These are phyloP conservation scores for Lottia scabra DNA, from an alignment of 2,888 invertebrate genomes.

Conservation along the genomic window DNA sequence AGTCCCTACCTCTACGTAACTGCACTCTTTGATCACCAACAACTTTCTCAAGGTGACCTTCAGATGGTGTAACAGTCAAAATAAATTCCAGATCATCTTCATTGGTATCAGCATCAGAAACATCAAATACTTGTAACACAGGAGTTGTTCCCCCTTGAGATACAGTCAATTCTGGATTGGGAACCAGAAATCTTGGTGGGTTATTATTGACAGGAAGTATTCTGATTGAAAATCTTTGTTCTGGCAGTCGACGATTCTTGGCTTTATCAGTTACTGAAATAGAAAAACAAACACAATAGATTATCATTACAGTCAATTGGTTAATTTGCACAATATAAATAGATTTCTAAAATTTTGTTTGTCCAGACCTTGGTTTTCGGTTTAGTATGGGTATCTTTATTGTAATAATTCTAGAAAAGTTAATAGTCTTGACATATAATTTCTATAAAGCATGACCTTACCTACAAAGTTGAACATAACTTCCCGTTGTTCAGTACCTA, in stretches of 20 bases:
- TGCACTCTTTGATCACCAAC: conserved; percentile 31
- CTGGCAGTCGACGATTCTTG: conserved; percentile 32
- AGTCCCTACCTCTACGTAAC: conserved; percentile 36
- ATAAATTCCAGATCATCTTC: conserved; percentile 28
- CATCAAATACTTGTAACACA: conserved; percentile 44
- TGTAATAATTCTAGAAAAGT: background rate
- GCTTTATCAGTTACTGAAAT: conserved; percentile 49
- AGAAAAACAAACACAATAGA: conserved; percentile 7
- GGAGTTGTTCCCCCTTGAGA: conserved; percentile 49
- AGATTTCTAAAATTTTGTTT: no score
- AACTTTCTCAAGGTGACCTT: conserved; percentile 50
- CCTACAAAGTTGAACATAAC: conserved; percentile 57
- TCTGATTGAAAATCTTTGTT: conserved; percentile 54
- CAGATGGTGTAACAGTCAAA: conserved; percentile 45
- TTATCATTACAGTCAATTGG: no score
- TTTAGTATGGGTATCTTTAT: no score
- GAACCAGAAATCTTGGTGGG: conserved; percentile 47
- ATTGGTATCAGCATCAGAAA: conserved; percentile 56
- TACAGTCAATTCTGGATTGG: conserved; percentile 40
- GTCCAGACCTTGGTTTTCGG: no score
- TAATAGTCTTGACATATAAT: background rate
- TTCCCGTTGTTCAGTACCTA: conserved; percentile 46
- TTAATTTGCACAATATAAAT: no score
- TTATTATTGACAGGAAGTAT: conserved; percentile 61
- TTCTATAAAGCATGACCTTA: conserved; percentile 27